Evolutionary conservation across 1,140 invertebrate genomes (phyloP).

Genomic region (Tetragnatha versicolor): DNA sequence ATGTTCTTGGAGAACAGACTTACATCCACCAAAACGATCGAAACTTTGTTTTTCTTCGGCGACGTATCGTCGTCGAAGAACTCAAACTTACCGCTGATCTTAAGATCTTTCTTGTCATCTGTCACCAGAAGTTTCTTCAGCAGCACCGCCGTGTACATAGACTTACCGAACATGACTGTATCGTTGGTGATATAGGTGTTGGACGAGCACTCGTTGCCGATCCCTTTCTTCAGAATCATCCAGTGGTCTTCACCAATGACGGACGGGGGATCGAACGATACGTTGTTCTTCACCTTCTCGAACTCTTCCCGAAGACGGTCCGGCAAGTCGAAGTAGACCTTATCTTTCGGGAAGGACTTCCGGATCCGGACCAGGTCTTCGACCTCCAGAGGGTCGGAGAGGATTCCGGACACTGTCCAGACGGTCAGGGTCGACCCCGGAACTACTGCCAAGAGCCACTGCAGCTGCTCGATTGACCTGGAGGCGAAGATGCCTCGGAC

Average conservation of each 20-base stretch:
- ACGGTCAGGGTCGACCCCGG: slow-evolving; percentile 71
- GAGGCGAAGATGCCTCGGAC: slow-evolving; percentile 77
- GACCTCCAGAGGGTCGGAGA: slow-evolving; percentile 53
- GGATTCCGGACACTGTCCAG: slow-evolving; percentile 72
- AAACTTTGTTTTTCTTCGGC: not conserved
- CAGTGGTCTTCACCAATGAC: not conserved
- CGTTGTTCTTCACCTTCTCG: not conserved
- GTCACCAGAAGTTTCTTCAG: slow-evolving; percentile 6
- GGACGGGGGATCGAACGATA: not conserved
- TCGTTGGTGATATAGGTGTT: slow-evolving; percentile 17
- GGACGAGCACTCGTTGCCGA: not conserved
- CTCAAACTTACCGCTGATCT: slow-evolving; percentile 3
- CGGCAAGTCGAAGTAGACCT: slow-evolving; percentile 50
- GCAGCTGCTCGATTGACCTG: slow-evolving; percentile 67
- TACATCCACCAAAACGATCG: slow-evolving; percentile 18
- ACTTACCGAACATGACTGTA: slow-evolving; percentile 26
- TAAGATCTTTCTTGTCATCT: not conserved
- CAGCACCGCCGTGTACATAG: slow-evolving; percentile 6
- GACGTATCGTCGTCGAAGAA: slow-evolving; percentile 16
- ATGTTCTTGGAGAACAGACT: slow-evolving; percentile 32
- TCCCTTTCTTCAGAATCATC: slow-evolving; percentile 19
- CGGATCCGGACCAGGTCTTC: slow-evolving; percentile 39
- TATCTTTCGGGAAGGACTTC: slow-evolving; percentile 8
- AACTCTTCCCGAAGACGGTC: not conserved
- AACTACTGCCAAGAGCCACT: slow-evolving; percentile 60